phyloP scores from a whole-genome alignment of 2,797 vertebrate genomes.

The Graptemys geographica region DNA sequence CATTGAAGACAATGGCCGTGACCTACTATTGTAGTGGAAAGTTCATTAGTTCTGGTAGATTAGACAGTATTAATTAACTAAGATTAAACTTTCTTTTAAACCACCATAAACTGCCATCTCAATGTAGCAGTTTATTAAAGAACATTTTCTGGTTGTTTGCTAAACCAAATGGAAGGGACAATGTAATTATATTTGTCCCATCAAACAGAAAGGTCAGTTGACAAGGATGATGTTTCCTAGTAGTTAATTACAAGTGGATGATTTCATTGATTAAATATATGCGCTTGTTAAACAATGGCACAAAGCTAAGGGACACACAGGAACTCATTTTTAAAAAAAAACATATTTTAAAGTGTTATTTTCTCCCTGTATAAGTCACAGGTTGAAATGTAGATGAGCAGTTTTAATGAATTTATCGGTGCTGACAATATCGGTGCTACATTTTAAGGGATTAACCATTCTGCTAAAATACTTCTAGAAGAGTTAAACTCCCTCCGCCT shows the following conservation, averaged over 20 bases:
- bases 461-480: background rate
- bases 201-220: slow-evolving; percentile 68
- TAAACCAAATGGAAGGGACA: slow-evolving; percentile 62
- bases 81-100: slow-evolving; percentile 66
- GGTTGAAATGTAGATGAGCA: background rate
- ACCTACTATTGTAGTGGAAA: slow-evolving; percentile 49
- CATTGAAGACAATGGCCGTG: background rate
- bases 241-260: slow-evolving; percentile 64
- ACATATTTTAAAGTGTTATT: background rate
- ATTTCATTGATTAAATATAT: slow-evolving; percentile 49
- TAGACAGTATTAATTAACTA: slow-evolving; percentile 68
- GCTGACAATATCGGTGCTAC: background rate
- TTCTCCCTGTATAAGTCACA: background rate
- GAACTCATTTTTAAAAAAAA: background rate
- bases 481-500: background rate
- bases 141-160: slow-evolving; percentile 69
- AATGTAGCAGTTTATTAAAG: slow-evolving; percentile 52
- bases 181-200: slow-evolving; percentile 63
- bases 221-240: slow-evolving; percentile 43
- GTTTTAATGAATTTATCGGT: accelerated
- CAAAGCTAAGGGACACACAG: background rate
- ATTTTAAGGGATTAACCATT: background rate
- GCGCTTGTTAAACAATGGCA: slow-evolving; percentile 20
- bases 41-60: slow-evolving; percentile 75
- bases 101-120: slow-evolving; percentile 44